phyloP scores from a whole-genome alignment of 2,797 vertebrate species.

The Lepus oiostolus region DNA sequence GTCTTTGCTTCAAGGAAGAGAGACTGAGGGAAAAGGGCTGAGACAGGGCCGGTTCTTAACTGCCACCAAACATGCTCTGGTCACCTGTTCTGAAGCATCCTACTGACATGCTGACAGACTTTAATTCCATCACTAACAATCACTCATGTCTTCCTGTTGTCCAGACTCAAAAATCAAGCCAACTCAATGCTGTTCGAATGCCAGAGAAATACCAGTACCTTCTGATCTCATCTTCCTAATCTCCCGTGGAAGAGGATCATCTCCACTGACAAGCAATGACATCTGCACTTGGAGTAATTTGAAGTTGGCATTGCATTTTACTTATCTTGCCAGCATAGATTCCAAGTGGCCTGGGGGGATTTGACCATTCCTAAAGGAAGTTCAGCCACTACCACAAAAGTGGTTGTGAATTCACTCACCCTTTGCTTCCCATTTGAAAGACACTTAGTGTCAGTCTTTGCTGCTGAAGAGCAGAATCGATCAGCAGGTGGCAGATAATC shows the following conservation, averaged over 20 bases:
- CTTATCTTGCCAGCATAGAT: background rate
- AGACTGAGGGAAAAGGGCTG: conserved; percentile 16
- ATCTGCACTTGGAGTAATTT: background rate
- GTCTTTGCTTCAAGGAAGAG: conserved; percentile 40
- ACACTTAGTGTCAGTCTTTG: background rate
- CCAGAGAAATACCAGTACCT: background rate
- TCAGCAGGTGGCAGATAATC: background rate
- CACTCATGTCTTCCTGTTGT: background rate
- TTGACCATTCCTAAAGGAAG: background rate
- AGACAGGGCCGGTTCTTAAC: background rate
- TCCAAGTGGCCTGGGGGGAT: background rate
- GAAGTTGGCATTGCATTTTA: background rate
- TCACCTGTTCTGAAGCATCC: conserved; percentile 21
- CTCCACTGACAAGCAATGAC: background rate
- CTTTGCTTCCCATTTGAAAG: conserved; percentile 40
- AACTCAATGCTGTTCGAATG: conserved; percentile 21
- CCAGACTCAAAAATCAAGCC: background rate
- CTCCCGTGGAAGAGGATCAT: background rate
- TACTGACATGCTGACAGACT: background rate
- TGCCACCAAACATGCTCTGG: background rate
- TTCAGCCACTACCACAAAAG: background rate
- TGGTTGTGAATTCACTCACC: background rate
- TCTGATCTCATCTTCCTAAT: background rate
- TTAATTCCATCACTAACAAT: conserved; percentile 37
- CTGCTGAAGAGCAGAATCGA: background rate